Evolutionary conservation across 1,140 invertebrate genomes (phyloP).

Genomic region (Teleogryllus occipitalis): DNA sequence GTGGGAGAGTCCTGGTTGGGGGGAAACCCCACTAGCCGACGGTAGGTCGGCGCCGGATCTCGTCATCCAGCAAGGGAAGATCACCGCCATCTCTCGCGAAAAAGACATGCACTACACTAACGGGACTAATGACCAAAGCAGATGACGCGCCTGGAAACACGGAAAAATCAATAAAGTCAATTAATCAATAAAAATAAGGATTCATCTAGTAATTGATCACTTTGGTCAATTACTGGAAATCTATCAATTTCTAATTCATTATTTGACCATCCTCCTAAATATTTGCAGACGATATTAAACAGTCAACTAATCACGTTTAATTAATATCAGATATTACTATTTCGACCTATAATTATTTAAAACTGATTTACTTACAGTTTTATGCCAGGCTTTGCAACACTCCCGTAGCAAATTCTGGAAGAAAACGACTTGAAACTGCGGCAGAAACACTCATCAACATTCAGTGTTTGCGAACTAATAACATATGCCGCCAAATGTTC

Average conservation of each 20-base stretch:
- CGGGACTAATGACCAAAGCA: too few relatives aligned
- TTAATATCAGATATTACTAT: conserved; percentile 8
- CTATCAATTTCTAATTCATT: neutral
- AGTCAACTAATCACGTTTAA: neutral
- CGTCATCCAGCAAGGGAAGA: too few relatives aligned
- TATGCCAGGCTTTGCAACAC: neutral
- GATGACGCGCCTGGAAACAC: too few relatives aligned
- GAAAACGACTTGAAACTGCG: neutral
- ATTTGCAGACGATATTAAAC: conserved; percentile 8
- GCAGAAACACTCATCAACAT: neutral
- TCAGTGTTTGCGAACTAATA: neutral
- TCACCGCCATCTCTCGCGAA: too few relatives aligned
- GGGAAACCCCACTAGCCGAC: too few relatives aligned
- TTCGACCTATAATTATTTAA: neutral
- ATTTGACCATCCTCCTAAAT: neutral
- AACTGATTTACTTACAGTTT: neutral
- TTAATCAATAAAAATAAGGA: neutral
- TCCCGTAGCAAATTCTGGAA: neutral
- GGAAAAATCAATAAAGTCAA: too few relatives aligned
- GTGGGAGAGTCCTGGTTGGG: too few relatives aligned
- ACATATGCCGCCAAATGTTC: neutral
- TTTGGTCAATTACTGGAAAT: conserved; percentile 18
- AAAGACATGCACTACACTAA: too few relatives aligned
- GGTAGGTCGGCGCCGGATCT: too few relatives aligned
- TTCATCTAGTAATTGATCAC: conserved; percentile 1